Evolutionary conservation across 2,888 invertebrate genomes (phyloP).

Genomic region (Agriotes lineatus): DNA sequence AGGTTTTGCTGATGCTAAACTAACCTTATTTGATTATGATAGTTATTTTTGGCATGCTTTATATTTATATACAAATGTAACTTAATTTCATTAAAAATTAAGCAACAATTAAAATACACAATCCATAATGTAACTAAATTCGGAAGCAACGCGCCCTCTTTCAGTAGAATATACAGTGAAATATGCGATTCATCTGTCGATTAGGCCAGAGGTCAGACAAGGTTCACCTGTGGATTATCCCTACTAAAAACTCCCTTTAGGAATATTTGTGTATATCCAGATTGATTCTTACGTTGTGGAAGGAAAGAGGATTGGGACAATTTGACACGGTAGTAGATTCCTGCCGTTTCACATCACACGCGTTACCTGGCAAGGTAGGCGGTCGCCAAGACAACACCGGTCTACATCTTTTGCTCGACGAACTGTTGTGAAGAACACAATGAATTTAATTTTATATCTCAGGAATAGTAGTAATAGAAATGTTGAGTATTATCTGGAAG

Average conservation of each 20-base stretch:
- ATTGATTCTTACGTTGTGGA: constrained; percentile 12
- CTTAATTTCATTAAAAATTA: too few species aligned
- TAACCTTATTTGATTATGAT: too few species aligned
- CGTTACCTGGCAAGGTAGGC: constrained; percentile 43
- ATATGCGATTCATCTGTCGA: too few species aligned
- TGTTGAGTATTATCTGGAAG: constrained; percentile 2
- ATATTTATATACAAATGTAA: too few species aligned
- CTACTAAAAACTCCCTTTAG: not conserved
- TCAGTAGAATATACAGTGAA: too few species aligned
- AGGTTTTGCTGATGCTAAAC: too few species aligned
- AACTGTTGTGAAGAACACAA: constrained; percentile 40
- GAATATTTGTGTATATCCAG: not conserved
- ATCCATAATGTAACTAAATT: too few species aligned
- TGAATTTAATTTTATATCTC: constrained; percentile 44
- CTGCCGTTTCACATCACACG: constrained; percentile 37
- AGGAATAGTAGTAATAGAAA: constrained; percentile 26
- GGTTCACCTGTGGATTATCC: not conserved
- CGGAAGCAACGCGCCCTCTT: too few species aligned
- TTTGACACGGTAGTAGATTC: constrained; percentile 35
- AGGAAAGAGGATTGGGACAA: constrained; percentile 33
- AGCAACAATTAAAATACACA: too few species aligned
- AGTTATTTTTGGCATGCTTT: too few species aligned
- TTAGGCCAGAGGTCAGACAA: not conserved
- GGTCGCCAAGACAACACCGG: constrained; percentile 44
- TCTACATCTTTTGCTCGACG: constrained; percentile 31